phyloP scores from a whole-genome alignment of 1,140 invertebrate species.

The Penaeus japonicus region DNA sequence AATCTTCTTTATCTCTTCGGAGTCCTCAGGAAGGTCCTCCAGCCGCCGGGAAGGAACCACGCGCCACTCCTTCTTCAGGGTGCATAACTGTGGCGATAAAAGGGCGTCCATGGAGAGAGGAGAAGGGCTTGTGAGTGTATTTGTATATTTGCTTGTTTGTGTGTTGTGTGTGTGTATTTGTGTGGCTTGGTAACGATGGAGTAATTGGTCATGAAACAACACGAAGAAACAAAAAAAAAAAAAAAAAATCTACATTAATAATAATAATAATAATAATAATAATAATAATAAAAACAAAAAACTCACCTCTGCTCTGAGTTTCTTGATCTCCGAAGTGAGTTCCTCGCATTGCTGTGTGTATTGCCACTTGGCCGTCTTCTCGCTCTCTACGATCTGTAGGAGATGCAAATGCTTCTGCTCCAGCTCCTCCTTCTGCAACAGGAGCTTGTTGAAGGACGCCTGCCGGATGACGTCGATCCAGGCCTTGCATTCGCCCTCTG shows the following conservation, averaged over 20 bases:
- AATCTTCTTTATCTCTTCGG: conserved; percentile 76
- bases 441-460: conserved; percentile 91
- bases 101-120: not conserved
- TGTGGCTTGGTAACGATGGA: no score
- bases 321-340: conserved; percentile 86
- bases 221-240: no score
- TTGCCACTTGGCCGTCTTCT: conserved; percentile 92
- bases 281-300: not conserved
- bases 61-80: conserved; percentile 81
- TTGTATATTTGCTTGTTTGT: not conserved
- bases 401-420: conserved; percentile 93
- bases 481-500: conserved; percentile 84
- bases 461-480: conserved; percentile 90
- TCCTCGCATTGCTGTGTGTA: conserved; percentile 93
- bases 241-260: no score
- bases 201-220: no score
- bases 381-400: conserved; percentile 90
- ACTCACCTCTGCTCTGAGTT: conserved; percentile 84
- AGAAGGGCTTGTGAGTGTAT: not conserved
- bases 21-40: conserved; percentile 53
- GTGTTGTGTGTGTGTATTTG: not conserved
- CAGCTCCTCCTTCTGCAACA: conserved; percentile 89
- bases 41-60: conserved; percentile 63
- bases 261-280: not conserved
- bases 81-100: conserved; percentile 72